Evolutionary conservation across 2,113 vertebrate genomes (phyloP).

Genomic region (Ailurus styani): DNA sequence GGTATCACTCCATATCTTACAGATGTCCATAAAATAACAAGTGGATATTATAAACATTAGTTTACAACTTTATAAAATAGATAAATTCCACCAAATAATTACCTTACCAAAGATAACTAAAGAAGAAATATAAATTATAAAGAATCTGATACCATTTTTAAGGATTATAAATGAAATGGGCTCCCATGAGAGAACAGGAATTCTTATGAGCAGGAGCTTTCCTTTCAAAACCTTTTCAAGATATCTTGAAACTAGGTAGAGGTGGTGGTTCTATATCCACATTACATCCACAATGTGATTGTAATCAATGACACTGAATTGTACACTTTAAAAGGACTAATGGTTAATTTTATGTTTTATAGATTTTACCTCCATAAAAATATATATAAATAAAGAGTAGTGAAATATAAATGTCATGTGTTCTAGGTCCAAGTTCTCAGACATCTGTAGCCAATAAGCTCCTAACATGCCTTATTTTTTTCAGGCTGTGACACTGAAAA

Average conservation of each 20-base stretch:
- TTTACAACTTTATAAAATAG: not conserved
- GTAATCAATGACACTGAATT: not conserved
- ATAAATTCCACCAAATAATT: not conserved
- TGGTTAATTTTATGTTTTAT: not conserved
- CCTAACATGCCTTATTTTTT: not conserved
- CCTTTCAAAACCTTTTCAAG: not conserved
- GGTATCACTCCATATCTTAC: not conserved
- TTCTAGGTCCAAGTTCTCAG: not conserved
- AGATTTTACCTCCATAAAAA: not conserved
- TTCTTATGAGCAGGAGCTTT: not conserved
- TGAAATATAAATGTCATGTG: not conserved
- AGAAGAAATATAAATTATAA: not conserved
- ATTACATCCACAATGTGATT: not conserved
- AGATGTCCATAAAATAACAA: not conserved
- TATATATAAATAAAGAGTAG: not conserved
- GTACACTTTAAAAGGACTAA: not conserved
- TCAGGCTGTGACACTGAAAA: not conserved
- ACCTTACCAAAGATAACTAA: not conserved
- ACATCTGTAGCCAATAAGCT: not conserved
- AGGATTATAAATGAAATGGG: not conserved
- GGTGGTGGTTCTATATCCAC: not conserved
- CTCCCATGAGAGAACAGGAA: not conserved
- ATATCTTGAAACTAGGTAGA: not conserved
- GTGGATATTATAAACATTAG: not conserved
- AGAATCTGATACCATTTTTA: not conserved